Evolutionary conservation across 2,113 vertebrate species (phyloP).

Genomic region (Brachyistius frenatus): DNA sequence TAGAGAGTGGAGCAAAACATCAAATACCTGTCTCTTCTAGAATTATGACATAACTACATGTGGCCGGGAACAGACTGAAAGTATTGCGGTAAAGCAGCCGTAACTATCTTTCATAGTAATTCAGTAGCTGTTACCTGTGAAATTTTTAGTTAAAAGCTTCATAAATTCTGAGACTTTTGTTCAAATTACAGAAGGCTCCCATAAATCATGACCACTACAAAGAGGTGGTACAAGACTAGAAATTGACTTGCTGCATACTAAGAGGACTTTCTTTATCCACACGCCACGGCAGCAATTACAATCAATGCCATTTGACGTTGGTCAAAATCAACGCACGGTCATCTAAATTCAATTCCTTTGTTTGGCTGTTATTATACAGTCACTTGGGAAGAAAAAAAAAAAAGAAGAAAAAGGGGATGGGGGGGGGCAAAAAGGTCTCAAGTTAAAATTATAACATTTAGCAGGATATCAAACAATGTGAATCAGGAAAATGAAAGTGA

Average conservation of each 20-base stretch:
- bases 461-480: slow-evolving; percentile 57
- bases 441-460: slow-evolving; percentile 56
- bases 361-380: not conserved
- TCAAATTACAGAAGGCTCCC: not conserved
- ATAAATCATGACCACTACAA: too few relatives aligned
- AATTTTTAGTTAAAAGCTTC: too few relatives aligned
- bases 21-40: not conserved
- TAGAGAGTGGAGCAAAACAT: not conserved
- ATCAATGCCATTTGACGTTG: slow-evolving; percentile 4
- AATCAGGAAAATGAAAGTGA: slow-evolving; percentile 60
- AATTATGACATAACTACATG: too few relatives aligned
- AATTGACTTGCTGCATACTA: not conserved
- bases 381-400: slow-evolving; percentile 10
- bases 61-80: too few relatives aligned
- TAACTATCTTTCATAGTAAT: too few relatives aligned
- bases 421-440: slow-evolving; percentile 3
- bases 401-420: slow-evolving; percentile 4
- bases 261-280: not conserved
- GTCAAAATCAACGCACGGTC: not conserved
- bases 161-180: not conserved
- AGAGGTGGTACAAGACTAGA: not conserved
- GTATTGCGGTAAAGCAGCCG: too few relatives aligned
- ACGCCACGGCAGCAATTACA: not conserved
- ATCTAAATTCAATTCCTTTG: not conserved
- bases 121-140: too few relatives aligned